A percentile compares a stretch with the other conserved stretches of the same genome.
phyloP scores from a whole-genome alignment of 1,140 invertebrate genomes.

The Heterodera schachtii region DNA sequence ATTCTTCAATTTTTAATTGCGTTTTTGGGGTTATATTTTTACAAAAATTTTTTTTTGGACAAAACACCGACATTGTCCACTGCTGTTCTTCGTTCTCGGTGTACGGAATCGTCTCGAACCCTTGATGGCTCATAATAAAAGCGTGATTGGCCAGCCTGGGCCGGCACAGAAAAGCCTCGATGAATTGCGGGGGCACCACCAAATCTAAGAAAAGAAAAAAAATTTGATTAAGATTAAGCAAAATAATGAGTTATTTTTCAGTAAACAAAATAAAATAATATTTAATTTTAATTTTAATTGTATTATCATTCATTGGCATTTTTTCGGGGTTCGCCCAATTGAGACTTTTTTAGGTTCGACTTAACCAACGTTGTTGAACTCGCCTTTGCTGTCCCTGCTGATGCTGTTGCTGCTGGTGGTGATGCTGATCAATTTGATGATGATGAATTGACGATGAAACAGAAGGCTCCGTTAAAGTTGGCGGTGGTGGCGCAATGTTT shows the following conservation, averaged over 20 bases:
- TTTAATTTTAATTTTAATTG: too few species aligned
- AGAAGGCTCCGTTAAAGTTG: background rate
- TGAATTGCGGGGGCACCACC: slow-evolving; percentile 38
- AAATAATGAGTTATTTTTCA: too few species aligned
- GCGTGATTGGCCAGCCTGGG: background rate
- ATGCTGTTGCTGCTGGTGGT: background rate
- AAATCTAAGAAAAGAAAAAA: background rate
- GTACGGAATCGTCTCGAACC: slow-evolving; percentile 13
- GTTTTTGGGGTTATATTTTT: too few species aligned
- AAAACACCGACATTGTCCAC: slow-evolving; percentile 51
- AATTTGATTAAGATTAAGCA: too few species aligned
- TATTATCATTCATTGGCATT: too few species aligned
- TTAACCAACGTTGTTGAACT: background rate
- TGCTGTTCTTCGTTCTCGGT: background rate
- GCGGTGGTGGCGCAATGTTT: background rate
- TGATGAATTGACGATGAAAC: background rate
- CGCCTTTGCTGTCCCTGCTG: too few species aligned
- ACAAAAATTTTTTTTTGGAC: too few species aligned
- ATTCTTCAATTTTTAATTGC: too few species aligned
- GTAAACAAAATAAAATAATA: too few species aligned
- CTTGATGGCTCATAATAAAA: background rate
- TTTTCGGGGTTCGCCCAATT: too few species aligned
- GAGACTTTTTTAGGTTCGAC: background rate
- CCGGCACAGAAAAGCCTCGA: slow-evolving; percentile 10
- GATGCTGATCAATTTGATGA: background rate